Conservation (phyloP, 2,113 vertebrate genomes). For the Parus major region DNA sequence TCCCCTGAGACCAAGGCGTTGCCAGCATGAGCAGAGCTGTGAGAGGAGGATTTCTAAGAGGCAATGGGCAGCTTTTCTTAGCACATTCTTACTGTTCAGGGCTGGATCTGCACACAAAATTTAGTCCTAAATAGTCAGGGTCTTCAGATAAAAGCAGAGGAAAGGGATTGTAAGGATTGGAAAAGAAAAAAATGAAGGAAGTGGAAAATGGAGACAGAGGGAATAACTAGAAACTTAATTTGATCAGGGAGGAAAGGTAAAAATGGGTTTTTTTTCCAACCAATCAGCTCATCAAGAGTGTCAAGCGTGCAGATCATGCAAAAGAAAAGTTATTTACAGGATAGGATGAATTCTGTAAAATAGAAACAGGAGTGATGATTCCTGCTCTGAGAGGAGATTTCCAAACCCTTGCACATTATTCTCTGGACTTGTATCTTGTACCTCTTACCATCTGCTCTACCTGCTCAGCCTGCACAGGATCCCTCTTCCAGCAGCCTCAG, state of each 20-base stretch:
- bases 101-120: neutral
- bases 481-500: neutral
- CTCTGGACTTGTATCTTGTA: neutral
- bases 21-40: neutral
- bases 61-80: neutral
- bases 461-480: neutral
- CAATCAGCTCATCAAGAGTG: neutral
- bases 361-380: slow-evolving; percentile 11
- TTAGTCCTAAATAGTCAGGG: neutral
- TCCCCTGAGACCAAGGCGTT: neutral
- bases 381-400: slow-evolving; percentile 10
- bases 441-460: neutral
- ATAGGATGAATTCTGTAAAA: slow-evolving; percentile 4
- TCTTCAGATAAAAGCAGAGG: neutral
- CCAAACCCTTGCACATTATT: neutral
- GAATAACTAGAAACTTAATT: neutral
- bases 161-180: neutral
- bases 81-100: neutral
- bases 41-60: neutral
- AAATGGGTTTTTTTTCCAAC: neutral
- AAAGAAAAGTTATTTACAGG: neutral
- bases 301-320: neutral
- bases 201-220: neutral
- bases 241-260: neutral
- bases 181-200: neutral